Base-by-base conservation (phyloP, 2,797 vertebrate species). In the Helarctos malayanus region DNA sequence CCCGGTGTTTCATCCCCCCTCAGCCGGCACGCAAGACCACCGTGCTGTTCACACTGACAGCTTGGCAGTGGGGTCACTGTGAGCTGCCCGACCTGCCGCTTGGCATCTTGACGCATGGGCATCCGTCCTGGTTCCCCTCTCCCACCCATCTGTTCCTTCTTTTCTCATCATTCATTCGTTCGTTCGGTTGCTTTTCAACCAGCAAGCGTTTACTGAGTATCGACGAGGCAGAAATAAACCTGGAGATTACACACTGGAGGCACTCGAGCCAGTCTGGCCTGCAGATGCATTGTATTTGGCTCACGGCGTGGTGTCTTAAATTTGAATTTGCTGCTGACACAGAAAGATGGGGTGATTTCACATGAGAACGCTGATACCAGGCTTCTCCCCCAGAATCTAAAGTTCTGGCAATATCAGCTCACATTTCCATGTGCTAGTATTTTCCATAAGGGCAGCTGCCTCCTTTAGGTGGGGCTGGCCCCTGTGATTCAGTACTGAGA, bases 21-120 rank as follows among this genome's bases (percentile, higher is more conserved):
- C 41, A 49, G 61, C 78, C 95, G 83, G 65, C 59, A 61, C 61
- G 69, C 35, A 81, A 86, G 91, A 79, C 75, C 65, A 49, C 1
- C 25, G 3, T 18, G 52, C 25, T 89, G 71, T 80, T 95, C 87
- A 86, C 69, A 27, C 35, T 85, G 95, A 96, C 89, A 95, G 97
- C 73, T 89, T 97, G 96, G 95, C 89, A 75, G 54, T 25, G 29
- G 83, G 95, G 95, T 97, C 93, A 97, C 95, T 95, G 95, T 97
- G 97, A 97, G 79, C 57, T 83, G 61, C 94, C 83, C 52, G 27
- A 68, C 68, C 95, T 29, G 7, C 95, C 49, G 16, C 85, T 96
- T 91, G 93, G 95, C 93, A 35, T 91, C 83, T 82, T 91, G 94
- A 91, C 90, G 76, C 65, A 71, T 95, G 97, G 95, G 90, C 95